These are phyloP conservation scores for Trichosurus vulpecula DNA, from an alignment of 2,797 vertebrate species.

Conservation along the genomic window DNA sequence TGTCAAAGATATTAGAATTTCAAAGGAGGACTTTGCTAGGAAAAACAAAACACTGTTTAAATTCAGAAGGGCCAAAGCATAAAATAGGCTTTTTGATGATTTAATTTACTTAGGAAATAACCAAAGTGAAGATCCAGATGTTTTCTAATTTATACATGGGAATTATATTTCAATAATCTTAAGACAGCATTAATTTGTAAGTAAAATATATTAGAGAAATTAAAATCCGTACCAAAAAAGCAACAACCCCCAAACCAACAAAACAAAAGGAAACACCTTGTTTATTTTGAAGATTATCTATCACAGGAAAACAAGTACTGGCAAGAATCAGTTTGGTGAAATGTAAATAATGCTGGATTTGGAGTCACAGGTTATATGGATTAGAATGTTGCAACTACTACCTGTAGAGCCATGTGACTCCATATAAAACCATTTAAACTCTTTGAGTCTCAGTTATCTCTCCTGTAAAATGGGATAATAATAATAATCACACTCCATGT, in stretches of 20 bases:
- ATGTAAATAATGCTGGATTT: background rate
- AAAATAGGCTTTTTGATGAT: conserved; percentile 20
- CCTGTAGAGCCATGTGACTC: background rate
- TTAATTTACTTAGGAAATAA: conserved; percentile 32
- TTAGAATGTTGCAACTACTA: background rate
- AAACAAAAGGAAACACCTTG: background rate
- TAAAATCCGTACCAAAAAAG: background rate
- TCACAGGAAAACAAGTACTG: background rate
- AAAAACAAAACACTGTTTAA: conserved; percentile 14
- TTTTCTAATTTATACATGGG: background rate
- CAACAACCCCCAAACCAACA: background rate
- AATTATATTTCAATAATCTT: background rate
- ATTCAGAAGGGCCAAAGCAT: conserved; percentile 25
- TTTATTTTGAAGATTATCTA: background rate
- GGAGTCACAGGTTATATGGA: background rate
- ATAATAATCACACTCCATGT: background rate
- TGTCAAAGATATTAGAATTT: conserved; percentile 62
- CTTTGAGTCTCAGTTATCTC: background rate
- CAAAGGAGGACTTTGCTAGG: conserved; percentile 31
- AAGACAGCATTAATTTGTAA: background rate
- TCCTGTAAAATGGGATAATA: background rate
- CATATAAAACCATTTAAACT: background rate
- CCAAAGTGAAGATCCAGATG: background rate
- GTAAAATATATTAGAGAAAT: background rate
- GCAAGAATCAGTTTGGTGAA: background rate